Evolutionary conservation across 2,797 vertebrate genomes (phyloP), one percentile per base, ranked within the genome.

Genomic region (Petrocephalus schoutedeni): DNA sequence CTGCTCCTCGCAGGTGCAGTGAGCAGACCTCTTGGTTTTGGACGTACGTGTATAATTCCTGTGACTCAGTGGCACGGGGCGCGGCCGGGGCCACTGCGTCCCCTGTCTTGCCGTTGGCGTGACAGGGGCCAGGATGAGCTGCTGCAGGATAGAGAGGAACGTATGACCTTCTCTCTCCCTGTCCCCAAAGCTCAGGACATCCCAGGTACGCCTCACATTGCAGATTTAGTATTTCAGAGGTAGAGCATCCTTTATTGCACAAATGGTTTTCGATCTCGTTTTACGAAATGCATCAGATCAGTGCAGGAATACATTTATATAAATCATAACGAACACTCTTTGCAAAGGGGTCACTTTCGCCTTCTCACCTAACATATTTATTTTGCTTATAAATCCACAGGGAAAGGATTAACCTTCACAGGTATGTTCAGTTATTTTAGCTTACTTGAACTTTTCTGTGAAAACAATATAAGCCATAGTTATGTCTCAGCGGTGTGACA

Each of bases 11-110:
- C 36, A 19, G 71, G 8, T 45, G 16, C 36, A 56, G 54, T 83
- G 49, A 41, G 71, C 28, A 49, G 80, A 87, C 56, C 45, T 83
- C 85, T 88, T 41, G 45, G 23, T 53, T 77, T 77, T 49, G 64
- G 53, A 88, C 71, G 36, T 82, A 80, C 54, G 86, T 56, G 67
- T 80, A 32, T 77, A 51, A 80, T 88, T 86, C 85, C 84, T 59
- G 6, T 14, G 45, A 54, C 36, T 77, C 84, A 36, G 51, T 49
- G 4, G 32, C 36, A 32, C 14, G 45, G 49, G 9, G 64, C 14
- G 64, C 28, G 2, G 12, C 4, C 7, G 67, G 41, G 67, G 32
- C 5, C 32, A 41, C 6, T 2, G 36, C 14, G 2, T 74, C 67
- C 67, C 71, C 71, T 8, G 71, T 14, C 36, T 77, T 77, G 2